Percentiles rank a stretch among this genome's conserved stretches.
Conservation (phyloP, 2,113 vertebrate genomes). For the Rhinoderma darwinii region DNA sequence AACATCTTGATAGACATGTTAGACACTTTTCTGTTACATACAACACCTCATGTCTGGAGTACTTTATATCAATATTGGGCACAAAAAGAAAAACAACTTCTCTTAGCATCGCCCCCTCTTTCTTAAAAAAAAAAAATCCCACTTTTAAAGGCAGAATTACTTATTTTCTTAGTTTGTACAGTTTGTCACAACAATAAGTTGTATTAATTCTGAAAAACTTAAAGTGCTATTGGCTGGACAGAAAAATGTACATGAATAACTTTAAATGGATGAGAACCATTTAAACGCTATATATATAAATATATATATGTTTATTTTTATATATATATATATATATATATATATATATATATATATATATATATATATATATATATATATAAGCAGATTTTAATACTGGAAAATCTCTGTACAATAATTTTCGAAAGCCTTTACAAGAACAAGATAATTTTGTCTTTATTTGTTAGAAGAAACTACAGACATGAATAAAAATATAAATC, state of each 20-base stretch:
- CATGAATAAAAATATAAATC: slow-evolving; percentile 38
- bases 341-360: background rate
- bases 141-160: background rate
- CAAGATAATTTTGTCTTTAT: background rate
- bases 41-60: no score
- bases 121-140: background rate
- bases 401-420: background rate
- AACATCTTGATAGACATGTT: no score
- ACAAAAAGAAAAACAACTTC: no score
- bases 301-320: no score
- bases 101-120: no score
- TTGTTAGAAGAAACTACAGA: slow-evolving; percentile 20
- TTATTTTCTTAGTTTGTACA: background rate
- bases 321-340: background rate
- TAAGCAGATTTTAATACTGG: background rate
- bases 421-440: slow-evolving; percentile 2
- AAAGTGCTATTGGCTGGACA: background rate
- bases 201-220: background rate
- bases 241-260: background rate
- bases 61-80: no score
- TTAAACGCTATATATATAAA: background rate
- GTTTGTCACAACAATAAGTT: background rate
- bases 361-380: no score
- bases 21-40: no score
- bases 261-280: background rate